Conservation (phyloP, 2,797 vertebrate genomes). For the Trachurus trachurus region DNA sequence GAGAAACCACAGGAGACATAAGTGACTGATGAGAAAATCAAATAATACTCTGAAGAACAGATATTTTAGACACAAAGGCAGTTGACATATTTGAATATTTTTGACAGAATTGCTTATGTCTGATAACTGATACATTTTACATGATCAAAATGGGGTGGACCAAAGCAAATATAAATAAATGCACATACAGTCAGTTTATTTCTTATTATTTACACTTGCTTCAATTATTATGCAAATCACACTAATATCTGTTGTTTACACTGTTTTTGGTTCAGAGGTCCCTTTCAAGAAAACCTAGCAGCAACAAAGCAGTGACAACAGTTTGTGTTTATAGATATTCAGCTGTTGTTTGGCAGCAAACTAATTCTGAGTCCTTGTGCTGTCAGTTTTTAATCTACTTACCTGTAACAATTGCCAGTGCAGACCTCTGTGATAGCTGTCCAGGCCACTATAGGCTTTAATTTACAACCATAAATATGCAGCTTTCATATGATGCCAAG, state of each 20-base stretch:
- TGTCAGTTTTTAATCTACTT: conserved; percentile 30
- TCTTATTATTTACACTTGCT: neutral
- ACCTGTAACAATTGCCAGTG: conserved; percentile 17
- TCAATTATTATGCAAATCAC: neutral
- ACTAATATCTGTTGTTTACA: neutral
- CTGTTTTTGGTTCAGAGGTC: neutral
- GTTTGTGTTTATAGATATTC: neutral
- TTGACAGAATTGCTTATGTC: too few relatives aligned
- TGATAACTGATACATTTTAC: neutral
- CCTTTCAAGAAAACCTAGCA: neutral
- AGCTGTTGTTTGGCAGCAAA: conserved; percentile 3
- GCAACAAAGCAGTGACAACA: neutral
- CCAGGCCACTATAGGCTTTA: neutral
- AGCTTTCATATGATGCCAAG: conserved; percentile 26
- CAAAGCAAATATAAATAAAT: neutral
- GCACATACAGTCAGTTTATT: neutral
- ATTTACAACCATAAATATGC: conserved; percentile 33
- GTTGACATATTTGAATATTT: neutral
- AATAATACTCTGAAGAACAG: neutral
- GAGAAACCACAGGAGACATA: neutral
- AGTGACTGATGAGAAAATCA: neutral
- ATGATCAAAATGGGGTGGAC: neutral
- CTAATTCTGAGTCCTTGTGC: neutral
- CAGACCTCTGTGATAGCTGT: conserved; percentile 1
- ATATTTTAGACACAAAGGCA: neutral